Conservation (phyloP, 2,797 vertebrate species). For the Acridotheres tristis region DNA sequence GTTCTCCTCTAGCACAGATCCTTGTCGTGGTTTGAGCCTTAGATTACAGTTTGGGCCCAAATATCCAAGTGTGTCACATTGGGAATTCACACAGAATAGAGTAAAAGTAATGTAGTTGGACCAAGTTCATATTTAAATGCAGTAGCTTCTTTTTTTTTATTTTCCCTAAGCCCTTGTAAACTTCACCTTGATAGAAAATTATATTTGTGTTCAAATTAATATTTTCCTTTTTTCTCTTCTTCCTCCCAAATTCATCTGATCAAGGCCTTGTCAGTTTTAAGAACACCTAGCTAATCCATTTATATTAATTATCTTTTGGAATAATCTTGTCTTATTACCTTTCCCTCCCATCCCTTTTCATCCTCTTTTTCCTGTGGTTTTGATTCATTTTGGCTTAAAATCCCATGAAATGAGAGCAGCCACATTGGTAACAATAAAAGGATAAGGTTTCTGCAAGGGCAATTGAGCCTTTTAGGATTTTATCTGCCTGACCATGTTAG, state of each 20-base stretch:
- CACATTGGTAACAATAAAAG: neutral
- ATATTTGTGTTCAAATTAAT: neutral
- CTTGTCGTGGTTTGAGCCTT: neutral
- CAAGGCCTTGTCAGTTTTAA: neutral
- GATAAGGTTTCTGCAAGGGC: neutral
- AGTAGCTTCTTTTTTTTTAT: neutral
- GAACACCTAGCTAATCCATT: neutral
- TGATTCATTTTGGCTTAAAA: neutral
- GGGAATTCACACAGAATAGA: neutral
- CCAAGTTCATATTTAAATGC: neutral
- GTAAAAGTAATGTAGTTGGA: neutral
- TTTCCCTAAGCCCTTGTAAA: neutral
- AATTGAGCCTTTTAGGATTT: constrained; percentile 19
- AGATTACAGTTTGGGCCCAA: neutral
- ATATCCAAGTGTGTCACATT: neutral
- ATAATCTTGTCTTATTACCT: neutral
- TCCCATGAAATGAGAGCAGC: neutral
- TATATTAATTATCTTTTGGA: neutral
- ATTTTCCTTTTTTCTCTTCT: neutral
- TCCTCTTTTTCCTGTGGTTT: neutral
- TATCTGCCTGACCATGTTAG: neutral
- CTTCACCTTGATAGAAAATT: neutral
- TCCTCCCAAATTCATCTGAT: neutral
- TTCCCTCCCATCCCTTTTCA: neutral
- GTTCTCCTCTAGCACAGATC: neutral